phyloP scores from a whole-genome alignment of 1,140 invertebrate genomes.

The Drosophila orosa region DNA sequence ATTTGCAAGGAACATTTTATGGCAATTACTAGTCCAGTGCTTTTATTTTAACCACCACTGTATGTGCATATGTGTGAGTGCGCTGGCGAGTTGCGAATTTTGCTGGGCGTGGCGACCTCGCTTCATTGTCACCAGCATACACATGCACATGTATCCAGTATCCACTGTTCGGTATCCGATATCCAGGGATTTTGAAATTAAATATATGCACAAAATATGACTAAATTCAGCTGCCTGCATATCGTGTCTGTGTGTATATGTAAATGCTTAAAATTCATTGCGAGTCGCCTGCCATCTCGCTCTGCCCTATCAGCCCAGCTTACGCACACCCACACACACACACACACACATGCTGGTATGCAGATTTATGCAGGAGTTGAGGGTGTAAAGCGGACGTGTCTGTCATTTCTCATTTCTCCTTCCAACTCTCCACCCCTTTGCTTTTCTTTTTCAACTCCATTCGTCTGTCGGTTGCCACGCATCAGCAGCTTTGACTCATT shows the following conservation, averaged over 20 bases:
- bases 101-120: conserved; percentile 30
- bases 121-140: conserved; percentile 23
- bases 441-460: conserved; percentile 25
- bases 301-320: background rate
- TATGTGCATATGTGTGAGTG: conserved; percentile 8
- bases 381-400: conserved; percentile 76
- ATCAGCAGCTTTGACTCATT: conserved; percentile 53
- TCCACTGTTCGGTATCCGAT: conserved; percentile 18
- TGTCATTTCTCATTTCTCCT: conserved; percentile 73
- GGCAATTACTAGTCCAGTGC: background rate
- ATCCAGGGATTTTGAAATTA: conserved; percentile 36
- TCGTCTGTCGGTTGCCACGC: conserved; percentile 48
- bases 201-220: conserved; percentile 33
- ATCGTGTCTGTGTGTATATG: conserved; percentile 18
- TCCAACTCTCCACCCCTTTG: conserved; percentile 36
- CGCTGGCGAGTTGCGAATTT: conserved; percentile 20
- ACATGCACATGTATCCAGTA: conserved; percentile 17
- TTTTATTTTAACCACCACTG: background rate
- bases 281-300: conserved; percentile 34
- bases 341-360: conserved; percentile 21
- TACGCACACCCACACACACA: conserved; percentile 3
- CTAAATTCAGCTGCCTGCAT: conserved; percentile 30
- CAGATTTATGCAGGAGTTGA: conserved; percentile 44
- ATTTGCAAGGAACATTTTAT: background rate
- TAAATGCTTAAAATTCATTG: conserved; percentile 66